These are phyloP conservation scores for Octopus sinensis DNA, from an alignment of 1,140 invertebrate genomes.

Conservation along the genomic window DNA sequence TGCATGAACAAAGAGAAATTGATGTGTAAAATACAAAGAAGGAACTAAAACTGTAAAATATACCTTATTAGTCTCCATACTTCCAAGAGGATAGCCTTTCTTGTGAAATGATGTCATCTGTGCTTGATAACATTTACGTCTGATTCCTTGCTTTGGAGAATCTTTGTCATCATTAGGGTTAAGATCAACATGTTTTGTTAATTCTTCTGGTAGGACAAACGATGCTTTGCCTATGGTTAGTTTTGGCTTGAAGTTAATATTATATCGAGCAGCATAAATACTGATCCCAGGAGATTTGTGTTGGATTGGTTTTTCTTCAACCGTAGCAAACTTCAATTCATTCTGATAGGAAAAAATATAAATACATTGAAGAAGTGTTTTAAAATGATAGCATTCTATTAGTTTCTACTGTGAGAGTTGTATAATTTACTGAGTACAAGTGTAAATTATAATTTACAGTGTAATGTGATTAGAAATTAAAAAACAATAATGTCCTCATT, in stretches of 20 bases:
- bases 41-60: not conserved
- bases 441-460: too few relatives aligned
- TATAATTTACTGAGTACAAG: too few relatives aligned
- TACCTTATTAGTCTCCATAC: conserved; percentile 17
- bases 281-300: conserved; percentile 19
- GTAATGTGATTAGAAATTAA: too few relatives aligned
- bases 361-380: too few relatives aligned
- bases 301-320: conserved; percentile 28
- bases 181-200: conserved; percentile 10
- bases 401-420: too few relatives aligned
- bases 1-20: too few relatives aligned
- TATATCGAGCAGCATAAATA: conserved; percentile 24
- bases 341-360: conserved; percentile 19
- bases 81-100: conserved; percentile 21
- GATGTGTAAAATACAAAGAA: too few relatives aligned
- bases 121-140: conserved; percentile 27
- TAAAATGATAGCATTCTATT: too few relatives aligned
- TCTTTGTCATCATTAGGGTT: not conserved
- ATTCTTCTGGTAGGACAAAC: conserved; percentile 24
- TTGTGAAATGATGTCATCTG: conserved; percentile 28
- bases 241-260: not conserved
- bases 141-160: not conserved
- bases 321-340: conserved; percentile 22
- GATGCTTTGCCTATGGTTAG: conserved; percentile 19
- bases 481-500: too few relatives aligned